Percentiles rank a stretch among this genome's conserved stretches.
phyloP scores from a whole-genome alignment of 2,797 vertebrate species.

The Picus viridis region DNA sequence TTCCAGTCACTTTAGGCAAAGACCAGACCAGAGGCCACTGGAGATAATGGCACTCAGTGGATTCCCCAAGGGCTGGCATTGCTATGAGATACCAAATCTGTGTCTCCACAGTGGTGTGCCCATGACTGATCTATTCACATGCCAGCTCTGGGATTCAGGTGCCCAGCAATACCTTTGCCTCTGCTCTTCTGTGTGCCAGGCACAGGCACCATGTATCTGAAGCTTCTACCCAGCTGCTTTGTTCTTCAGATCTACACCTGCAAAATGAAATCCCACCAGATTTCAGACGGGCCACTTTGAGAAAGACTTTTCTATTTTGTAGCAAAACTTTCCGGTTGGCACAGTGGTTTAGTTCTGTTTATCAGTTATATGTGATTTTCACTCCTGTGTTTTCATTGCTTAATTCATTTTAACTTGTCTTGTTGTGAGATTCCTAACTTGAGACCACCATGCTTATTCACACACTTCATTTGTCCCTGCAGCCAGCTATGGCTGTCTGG shows the following conservation, averaged over 20 bases:
- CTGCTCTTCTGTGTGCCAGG: neutral
- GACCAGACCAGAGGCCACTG: neutral
- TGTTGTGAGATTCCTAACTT: neutral
- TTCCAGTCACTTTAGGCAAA: neutral
- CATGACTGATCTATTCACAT: accelerated
- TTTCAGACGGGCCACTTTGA: neutral
- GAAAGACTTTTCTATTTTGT: neutral
- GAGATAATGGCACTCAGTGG: accelerated
- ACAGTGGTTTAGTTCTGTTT: neutral
- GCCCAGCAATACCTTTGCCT: neutral
- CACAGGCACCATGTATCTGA: accelerated
- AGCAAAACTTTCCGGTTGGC: neutral
- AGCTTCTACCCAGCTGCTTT: neutral
- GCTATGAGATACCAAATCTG: neutral
- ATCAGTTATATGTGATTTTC: neutral
- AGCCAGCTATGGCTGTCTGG: neutral
- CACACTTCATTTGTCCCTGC: neutral
- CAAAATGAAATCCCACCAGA: neutral
- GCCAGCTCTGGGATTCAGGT: neutral
- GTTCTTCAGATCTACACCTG: neutral
- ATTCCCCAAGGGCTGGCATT: accelerated
- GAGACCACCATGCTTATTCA: neutral
- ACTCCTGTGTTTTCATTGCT: neutral
- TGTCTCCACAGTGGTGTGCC: neutral
- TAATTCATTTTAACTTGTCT: neutral